Conservation (phyloP, 1,140 invertebrate species). For the Achroia grisella region DNA sequence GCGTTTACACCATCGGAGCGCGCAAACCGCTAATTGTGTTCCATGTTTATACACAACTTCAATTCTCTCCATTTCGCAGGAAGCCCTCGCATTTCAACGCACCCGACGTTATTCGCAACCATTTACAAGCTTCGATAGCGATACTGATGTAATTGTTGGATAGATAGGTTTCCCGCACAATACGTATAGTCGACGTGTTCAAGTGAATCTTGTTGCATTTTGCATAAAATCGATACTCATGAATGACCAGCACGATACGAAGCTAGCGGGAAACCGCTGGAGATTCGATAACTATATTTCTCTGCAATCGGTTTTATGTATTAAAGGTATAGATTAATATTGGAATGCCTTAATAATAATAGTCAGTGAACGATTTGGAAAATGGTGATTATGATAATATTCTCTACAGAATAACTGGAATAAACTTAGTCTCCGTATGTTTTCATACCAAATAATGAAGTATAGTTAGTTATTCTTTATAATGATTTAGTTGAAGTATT, state of each 20-base stretch:
- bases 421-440: too few relatives aligned
- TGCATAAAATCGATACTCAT: constrained; percentile 73
- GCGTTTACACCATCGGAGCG: too few relatives aligned
- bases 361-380: too few relatives aligned
- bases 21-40: constrained; percentile 35
- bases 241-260: constrained; percentile 42
- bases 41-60: constrained; percentile 35
- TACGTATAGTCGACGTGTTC: constrained; percentile 41
- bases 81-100: constrained; percentile 31
- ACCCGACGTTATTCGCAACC: constrained; percentile 25
- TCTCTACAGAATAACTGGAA: too few relatives aligned
- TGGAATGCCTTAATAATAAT: too few relatives aligned
- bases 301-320: constrained; percentile 43
- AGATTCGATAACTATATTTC: constrained; percentile 49
- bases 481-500: too few relatives aligned
- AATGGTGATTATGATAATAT: too few relatives aligned
- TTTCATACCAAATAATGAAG: too few relatives aligned
- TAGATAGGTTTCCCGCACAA: constrained; percentile 47
- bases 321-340: constrained; percentile 4
- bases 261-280: constrained; percentile 39
- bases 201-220: constrained; percentile 72
- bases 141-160: constrained; percentile 55
- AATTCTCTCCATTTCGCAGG: constrained; percentile 34
- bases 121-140: constrained; percentile 48
- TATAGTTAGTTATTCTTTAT: too few relatives aligned